Percentiles rank a stretch among this genome's conserved stretches.
phyloP scores from a whole-genome alignment of 2,113 vertebrate species.

The Mionectes macconnelli region DNA sequence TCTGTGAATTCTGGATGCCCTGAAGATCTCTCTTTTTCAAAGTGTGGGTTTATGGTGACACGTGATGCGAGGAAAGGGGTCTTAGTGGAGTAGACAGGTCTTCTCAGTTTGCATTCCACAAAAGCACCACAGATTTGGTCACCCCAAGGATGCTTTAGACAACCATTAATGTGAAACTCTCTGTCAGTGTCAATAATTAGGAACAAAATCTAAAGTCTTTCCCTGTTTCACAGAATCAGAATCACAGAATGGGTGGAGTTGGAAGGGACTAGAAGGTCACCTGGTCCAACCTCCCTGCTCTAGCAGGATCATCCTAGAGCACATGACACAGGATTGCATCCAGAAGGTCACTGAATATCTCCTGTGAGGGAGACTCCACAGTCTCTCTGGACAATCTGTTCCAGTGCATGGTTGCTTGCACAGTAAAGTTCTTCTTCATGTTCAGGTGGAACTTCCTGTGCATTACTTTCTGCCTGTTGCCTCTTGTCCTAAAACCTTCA shows the following conservation, averaged over 20 bases:
- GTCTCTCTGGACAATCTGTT: too few species aligned
- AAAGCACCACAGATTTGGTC: neutral
- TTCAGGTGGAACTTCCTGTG: neutral
- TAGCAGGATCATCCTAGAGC: neutral
- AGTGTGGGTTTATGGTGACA: neutral
- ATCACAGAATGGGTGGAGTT: neutral
- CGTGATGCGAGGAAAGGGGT: fast-evolving
- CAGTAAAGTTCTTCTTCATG: neutral
- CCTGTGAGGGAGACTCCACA: neutral
- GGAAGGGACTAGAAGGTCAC: neutral
- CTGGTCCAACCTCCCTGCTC: neutral
- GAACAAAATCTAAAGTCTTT: neutral
- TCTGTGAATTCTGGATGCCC: fast-evolving
- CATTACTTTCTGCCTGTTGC: neutral
- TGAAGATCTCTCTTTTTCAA: fast-evolving
- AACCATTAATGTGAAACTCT: neutral
- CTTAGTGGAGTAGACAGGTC: neutral
- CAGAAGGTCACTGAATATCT: neutral
- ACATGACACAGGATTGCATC: neutral
- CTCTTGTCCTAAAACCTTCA: neutral
- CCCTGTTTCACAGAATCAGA: neutral
- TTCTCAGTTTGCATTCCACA: neutral
- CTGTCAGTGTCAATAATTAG: neutral
- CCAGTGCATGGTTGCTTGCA: neutral
- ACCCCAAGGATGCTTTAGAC: neutral